Evolutionary conservation across 2,797 vertebrate species (phyloP).

Genomic region (Hippopotamyrus pictus): DNA sequence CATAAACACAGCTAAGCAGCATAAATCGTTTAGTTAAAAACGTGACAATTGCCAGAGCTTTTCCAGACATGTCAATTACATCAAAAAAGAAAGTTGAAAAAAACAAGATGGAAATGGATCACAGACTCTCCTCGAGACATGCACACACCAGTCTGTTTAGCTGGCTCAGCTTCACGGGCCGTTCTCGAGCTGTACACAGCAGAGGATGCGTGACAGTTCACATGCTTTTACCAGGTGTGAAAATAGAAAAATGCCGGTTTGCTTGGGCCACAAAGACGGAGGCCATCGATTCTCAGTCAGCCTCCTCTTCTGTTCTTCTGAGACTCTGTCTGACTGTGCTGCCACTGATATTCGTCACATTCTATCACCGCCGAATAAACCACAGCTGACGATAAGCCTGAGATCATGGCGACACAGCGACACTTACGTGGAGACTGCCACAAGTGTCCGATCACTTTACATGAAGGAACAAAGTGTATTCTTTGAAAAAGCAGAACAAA

Average conservation of each 20-base stretch:
- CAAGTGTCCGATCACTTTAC: background rate
- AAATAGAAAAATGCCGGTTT: background rate
- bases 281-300: background rate
- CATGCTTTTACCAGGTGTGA: background rate
- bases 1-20: background rate
- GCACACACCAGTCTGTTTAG: background rate
- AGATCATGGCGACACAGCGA: background rate
- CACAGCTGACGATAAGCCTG: background rate
- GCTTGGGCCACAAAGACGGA: background rate
- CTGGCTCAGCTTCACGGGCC: background rate
- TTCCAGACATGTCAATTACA: background rate
- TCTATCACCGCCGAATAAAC: background rate
- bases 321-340: background rate
- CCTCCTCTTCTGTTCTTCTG: background rate
- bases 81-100: constrained; percentile 10
- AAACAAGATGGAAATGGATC: constrained; percentile 30
- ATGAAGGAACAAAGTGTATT: background rate
- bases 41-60: background rate
- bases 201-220: background rate
- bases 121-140: constrained; percentile 36
- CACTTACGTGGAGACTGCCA: background rate
- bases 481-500: background rate
- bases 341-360: background rate
- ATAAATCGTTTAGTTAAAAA: background rate
- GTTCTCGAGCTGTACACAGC: background rate